A percentile compares a stretch with the other conserved stretches of the same genome.
Evolutionary conservation across 1,140 invertebrate genomes (phyloP).

Genomic region (Antheraea mylitta): DNA sequence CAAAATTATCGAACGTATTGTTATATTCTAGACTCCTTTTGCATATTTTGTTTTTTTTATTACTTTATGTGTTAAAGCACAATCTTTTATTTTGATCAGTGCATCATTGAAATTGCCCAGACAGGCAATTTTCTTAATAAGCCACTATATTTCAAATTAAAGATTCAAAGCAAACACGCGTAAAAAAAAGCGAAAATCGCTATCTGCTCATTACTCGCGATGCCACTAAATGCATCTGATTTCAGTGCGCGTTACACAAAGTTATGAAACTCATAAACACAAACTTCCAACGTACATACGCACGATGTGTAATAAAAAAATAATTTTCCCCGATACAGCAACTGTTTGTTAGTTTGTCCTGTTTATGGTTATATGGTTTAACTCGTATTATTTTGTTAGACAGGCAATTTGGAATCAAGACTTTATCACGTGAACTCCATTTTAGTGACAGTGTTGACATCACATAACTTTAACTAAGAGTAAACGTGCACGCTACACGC

Average conservation of each 20-base stretch:
- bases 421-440: background rate
- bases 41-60: too few relatives aligned
- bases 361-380: background rate
- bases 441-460: too few relatives aligned
- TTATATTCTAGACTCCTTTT: too few relatives aligned
- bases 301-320: background rate
- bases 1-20: too few relatives aligned
- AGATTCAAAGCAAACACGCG: too few relatives aligned
- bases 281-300: constrained; percentile 1
- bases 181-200: background rate
- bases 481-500: too few relatives aligned
- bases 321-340: background rate
- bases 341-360: background rate
- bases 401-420: background rate
- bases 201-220: background rate
- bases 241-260: constrained; percentile 12
- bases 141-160: too few relatives aligned
- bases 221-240: constrained; percentile 1
- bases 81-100: too few relatives aligned
- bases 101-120: too few relatives aligned
- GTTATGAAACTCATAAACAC: constrained; percentile 7
- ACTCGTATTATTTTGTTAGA: background rate
- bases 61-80: too few relatives aligned
- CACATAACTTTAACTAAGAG: too few relatives aligned
- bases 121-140: too few relatives aligned